Evolutionary conservation across 2,113 vertebrate species (phyloP), one percentile per base, ranked within the genome.

Genomic region (Neogale vison): DNA sequence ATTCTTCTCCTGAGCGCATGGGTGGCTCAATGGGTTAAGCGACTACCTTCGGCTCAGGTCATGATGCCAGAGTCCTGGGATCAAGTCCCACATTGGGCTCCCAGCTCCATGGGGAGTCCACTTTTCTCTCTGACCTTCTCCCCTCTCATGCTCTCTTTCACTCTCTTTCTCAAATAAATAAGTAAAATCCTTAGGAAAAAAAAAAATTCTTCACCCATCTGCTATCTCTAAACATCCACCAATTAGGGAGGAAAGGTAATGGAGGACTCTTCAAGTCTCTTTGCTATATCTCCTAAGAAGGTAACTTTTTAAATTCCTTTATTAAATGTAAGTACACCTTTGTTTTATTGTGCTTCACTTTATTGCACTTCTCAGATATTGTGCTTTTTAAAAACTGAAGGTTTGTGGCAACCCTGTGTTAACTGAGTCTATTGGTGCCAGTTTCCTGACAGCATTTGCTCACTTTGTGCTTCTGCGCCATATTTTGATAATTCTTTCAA

Each of bases 271-370:
- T 65, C 63, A 34, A 7, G 4, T 94, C 88, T 76, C 39, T 90
- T 90, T 84, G 36, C 83, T 89, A 45, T 84, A 89, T 69, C 36
- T 59, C 52, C 59, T 67, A 79, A 92, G 29, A 98, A 71, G 47
- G 34, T 42, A 83, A 57, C 59, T 52, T 24, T 97, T 94, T 31
- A 11, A 71, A 31, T 90, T 50, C 20, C 39, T 94, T 88, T 81
- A 85, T 85, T 85, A 96, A 94, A 93, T 67, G 45, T 5, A 79
- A 31, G 45, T 31, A 0, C 26, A 77, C 7, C 14, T 77, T 47
- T 15, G 12, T 76, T 76, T 47, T 45, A 42, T 76, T 76, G 71
- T 76, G 13, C 72, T 76, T 76, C 72, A 45, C 39, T 26, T 45
- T 45, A 77, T 47, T 18, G 12, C 7, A 31, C 42, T 77, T 77